Evolutionary conservation across 2,888 invertebrate species (phyloP), one percentile per base, ranked within the genome.

Genomic region (Lacanobia oleracea): DNA sequence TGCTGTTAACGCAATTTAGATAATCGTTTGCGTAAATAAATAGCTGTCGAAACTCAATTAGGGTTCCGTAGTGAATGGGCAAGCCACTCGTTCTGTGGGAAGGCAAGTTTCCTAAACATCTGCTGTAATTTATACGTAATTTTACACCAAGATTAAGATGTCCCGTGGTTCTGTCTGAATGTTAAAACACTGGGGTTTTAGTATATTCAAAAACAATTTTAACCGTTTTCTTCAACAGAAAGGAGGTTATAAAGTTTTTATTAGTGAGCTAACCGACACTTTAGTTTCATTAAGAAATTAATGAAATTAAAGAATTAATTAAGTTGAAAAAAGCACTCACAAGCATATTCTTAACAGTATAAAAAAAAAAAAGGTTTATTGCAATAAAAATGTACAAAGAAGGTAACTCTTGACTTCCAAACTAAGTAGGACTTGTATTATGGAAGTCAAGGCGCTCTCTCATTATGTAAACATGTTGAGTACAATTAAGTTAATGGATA

Each of bases 11-110:
- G 93, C 94, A 94, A 95, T 95, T 95, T 92, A 91, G 93, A 94
- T 95, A 93, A 95, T 94, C 93, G 94, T 93, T 93, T 92, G 91
- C 91, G 95, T 94, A 95, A 95, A 96, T 95, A 95, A 94, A 93
- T 95, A 92, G 93, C 91, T 91, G 92, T 92, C 91, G 91, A 90
- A 93, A 93, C 92, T 90, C 94, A 93, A 94, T 95, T 94, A 94
- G 92, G 93, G 92, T 84, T 79, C 89, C 87, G 90, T 88, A 82
- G 82, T 82, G 86, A 85, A 80, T 77, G 70, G 86, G 88, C 87
- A 84, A 88, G 88, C 86, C 83, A 87, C 82, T 80, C 75, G 79
- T 82, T 87, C 86, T 89, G 89, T 92, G 93, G 90, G 94, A 91
- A 91, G 84, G 80, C 85, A 86, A 90, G 81, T 91, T 89, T 84